Evolutionary conservation across 2,113 vertebrate genomes (phyloP), one percentile per base, ranked within the genome.

Genomic region (Muscicapa adusta): DNA sequence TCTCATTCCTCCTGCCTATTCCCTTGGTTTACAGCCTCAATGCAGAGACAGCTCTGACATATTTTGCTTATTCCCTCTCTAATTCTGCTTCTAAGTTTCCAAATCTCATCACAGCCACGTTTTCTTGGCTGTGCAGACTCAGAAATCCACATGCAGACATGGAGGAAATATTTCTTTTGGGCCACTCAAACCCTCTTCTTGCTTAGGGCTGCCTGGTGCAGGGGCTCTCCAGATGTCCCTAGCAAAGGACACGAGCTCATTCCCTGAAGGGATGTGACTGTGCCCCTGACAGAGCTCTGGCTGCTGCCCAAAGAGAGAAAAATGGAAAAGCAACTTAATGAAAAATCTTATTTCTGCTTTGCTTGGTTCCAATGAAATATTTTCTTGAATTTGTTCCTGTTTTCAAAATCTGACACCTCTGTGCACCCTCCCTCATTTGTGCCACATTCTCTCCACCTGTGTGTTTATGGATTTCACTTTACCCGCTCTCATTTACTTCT

Each of bases 61-160:
- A 81, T 86, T 95, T 93, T 96, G 89, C 96, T 94, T 95, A 78
- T 87, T 92, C 77, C 66, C 76, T 75, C 84, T 72, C 91, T 94
- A 87, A 85, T 82, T 87, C 93, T 78, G 40, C 36, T 36, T 78
- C 36, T 18, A 57, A 77, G 33, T 94, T 94, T 42, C 66, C 87
- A 68, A 2, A 85, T 85, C 70, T 80, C 77, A 71, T 47, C 77
- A 72, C 68, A 70, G 56, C 15, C 31, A 83, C 36, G 36, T 78
- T 84, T 88, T 40, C 31, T 26, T 74, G 80, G 57, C 65, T 40
- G 22, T 60, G 70, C 65, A 91, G 40, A 29, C 53, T 80, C 24
- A 36, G 43, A 81, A 92, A 84, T 28, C 47, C 79, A 71, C n/a
- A 13, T 0, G 0, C 16, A 60, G 57, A 68, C 40, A 29, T 56